phyloP scores from a whole-genome alignment of 1,140 invertebrate genomes.

The Temnothorax longispinosus region DNA sequence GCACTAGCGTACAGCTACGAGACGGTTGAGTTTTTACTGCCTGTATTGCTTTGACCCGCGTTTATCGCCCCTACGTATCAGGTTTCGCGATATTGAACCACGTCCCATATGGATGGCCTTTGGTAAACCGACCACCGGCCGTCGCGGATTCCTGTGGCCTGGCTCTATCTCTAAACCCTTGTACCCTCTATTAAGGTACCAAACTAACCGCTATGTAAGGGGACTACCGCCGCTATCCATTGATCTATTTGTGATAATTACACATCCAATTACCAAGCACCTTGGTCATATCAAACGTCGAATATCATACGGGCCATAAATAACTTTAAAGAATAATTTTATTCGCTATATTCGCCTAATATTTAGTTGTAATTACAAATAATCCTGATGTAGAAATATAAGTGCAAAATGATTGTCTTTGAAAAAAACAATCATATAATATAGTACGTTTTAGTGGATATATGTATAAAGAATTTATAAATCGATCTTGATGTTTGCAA shows the following conservation, averaged over 20 bases:
- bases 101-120: constrained; percentile 46
- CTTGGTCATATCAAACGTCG: neutral
- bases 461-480: neutral
- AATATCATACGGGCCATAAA: neutral
- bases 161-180: constrained; percentile 45
- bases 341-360: neutral
- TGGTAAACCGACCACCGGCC: constrained; percentile 58
- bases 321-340: neutral
- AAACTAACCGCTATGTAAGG: constrained; percentile 48
- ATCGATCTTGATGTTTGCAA: neutral
- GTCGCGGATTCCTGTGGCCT: constrained; percentile 68
- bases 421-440: neutral
- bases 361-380: neutral
- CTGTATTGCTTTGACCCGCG: constrained; percentile 36
- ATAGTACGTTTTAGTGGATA: neutral
- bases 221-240: neutral
- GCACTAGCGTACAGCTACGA: neutral
- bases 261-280: constrained; percentile 40
- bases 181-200: constrained; percentile 59
- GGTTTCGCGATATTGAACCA: constrained; percentile 56
- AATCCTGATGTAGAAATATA: neutral
- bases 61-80: constrained; percentile 46
- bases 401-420: neutral
- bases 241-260: constrained; percentile 53
- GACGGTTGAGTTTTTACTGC: constrained; percentile 32